These are phyloP conservation scores for Microctenopoma steveboyesi DNA, from an alignment of 2,797 vertebrate genomes.

Conservation along the genomic window DNA sequence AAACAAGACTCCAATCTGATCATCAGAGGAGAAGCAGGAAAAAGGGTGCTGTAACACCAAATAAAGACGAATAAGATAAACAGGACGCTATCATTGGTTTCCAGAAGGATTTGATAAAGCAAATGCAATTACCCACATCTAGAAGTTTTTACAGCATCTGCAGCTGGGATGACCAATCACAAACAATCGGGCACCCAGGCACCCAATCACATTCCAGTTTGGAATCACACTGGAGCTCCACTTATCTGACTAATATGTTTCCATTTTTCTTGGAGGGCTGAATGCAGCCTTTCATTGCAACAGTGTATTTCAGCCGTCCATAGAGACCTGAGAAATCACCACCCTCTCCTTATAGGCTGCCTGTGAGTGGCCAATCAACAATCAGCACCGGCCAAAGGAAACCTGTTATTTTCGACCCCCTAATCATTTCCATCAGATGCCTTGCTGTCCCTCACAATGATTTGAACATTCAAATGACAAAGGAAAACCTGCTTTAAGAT, in stretches of 20 bases:
- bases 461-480: conserved; percentile 77
- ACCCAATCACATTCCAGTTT: conserved; percentile 42
- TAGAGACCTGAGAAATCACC: conserved; percentile 65
- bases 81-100: conserved; percentile 56
- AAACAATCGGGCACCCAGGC: conserved; percentile 12
- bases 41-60: conserved; percentile 67
- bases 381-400: conserved; percentile 77
- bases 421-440: conserved; percentile 85
- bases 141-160: conserved; percentile 18
- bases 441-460: conserved; percentile 72
- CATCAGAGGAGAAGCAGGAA: conserved; percentile 58
- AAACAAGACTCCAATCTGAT: conserved; percentile 78
- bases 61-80: conserved; percentile 79
- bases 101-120: conserved; percentile 62
- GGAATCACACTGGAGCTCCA: conserved; percentile 34
- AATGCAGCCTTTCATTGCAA: conserved; percentile 55
- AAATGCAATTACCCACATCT: conserved; percentile 65
- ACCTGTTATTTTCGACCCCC: conserved; percentile 85
- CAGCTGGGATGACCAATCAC: conserved; percentile 45
- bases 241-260: conserved; percentile 55
- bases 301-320: conserved; percentile 51
- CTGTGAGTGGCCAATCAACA: conserved; percentile 84
- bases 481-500: conserved; percentile 50
- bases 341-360: conserved; percentile 64
- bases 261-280: conserved; percentile 38